Evolutionary conservation across 2,113 vertebrate genomes (phyloP), one percentile per base, ranked within the genome.

Genomic region (Cyanoderma ruficeps): DNA sequence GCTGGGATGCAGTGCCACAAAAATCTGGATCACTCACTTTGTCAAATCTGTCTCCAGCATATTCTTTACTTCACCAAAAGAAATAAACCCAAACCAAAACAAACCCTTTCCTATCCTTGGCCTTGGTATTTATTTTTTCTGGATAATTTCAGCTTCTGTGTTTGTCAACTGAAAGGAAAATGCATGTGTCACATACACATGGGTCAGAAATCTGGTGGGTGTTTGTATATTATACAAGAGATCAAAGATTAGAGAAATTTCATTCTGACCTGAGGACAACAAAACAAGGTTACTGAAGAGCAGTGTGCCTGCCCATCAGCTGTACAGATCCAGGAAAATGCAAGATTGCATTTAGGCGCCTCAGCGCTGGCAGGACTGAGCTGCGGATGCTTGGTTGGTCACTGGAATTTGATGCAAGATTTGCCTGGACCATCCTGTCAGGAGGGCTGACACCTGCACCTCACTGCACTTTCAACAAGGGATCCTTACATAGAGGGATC

Each of bases 111-210:
- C 68, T 76, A 42, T 55, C 6, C 56, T 91, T 65, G n/a, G 50
- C 46, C 28, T 41, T 50, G 37, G 44, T 39, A 41, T 61, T 91
- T 77, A 4, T 57, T 69, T 87, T 49, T 94, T 42, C 69, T 49
- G 42, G 46, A 46, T 88, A 83, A 90, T 80, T 88, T 77, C 83
- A 70, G 64, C 71, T 85, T 79, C 39, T 52, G 14, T 74, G 17
- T 84, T 83, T 89, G 83, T 94, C 81, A 89, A 1, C 53, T 71
- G 53, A 90, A 78, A 93, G 41, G 25, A 86, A 93, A 94, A 90
- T 3, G 4, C 35, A 18, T 4, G 24, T 80, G 56, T 59, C 4
- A 0, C 47, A 42, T 37, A 75, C 0, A 1, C 42, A 59, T 17
- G 2, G 8, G 76, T 87, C 87, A 95, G 70, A 68, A 94, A 41